Conservation (phyloP, 2,113 vertebrate genomes). For the Isurus oxyrinchus region DNA sequence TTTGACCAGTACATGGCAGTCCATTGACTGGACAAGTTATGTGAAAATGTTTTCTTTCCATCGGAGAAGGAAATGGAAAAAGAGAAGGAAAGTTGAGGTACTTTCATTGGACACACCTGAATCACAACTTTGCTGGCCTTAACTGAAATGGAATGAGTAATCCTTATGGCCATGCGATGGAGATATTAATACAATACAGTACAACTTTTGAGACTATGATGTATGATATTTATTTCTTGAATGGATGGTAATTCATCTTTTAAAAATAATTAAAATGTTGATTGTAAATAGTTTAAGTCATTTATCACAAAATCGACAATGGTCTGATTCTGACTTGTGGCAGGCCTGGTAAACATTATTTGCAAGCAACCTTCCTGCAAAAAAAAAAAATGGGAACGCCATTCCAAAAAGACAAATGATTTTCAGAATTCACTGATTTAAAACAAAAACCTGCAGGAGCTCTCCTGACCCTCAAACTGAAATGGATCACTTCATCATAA, state of each 20-base stretch:
- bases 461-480: not conserved
- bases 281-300: not conserved
- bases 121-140: not conserved
- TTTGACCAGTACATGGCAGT: not conserved
- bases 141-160: not conserved
- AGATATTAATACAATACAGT: not conserved
- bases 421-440: not conserved
- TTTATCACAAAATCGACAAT: conserved; percentile 22
- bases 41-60: not conserved
- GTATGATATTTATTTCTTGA: not conserved
- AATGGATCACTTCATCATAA: not conserved
- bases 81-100: not conserved
- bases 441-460: not conserved
- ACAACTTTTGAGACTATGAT: not conserved
- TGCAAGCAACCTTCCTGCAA: not conserved
- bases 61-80: not conserved
- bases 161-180: not conserved
- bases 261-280: not conserved
- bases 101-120: not conserved
- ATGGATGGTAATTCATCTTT: conserved; percentile 14
- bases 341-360: not conserved
- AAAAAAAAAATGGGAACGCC: conserved; percentile 2
- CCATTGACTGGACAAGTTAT: not conserved
- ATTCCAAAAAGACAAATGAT: not conserved
- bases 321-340: not conserved